phyloP scores from a whole-genome alignment of 2,113 vertebrate species.

The Stercorarius parasiticus region DNA sequence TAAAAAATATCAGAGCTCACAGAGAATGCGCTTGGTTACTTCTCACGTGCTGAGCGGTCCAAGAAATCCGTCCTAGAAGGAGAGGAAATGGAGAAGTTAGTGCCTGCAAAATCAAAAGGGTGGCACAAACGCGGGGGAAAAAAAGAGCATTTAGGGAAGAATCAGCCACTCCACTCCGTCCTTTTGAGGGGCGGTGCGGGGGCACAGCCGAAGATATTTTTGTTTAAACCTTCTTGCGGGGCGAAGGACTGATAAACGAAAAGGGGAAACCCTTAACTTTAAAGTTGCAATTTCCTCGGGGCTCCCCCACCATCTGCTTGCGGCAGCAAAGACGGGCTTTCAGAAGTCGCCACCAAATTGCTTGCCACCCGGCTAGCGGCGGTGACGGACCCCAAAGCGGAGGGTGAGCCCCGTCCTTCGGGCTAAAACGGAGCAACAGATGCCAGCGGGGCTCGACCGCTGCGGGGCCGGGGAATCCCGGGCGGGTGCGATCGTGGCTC shows the following conservation, averaged over 20 bases:
- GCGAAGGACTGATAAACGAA: conserved; percentile 16
- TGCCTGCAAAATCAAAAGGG: conserved; percentile 18
- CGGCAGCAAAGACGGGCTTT: neutral
- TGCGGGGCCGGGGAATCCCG: neutral
- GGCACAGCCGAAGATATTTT: conserved; percentile 18
- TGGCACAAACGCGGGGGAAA: neutral
- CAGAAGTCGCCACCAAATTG: neutral
- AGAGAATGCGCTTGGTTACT: conserved; percentile 14
- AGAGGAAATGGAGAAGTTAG: conserved; percentile 63
- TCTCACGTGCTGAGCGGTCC: conserved; percentile 55
- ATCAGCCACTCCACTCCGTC: neutral
- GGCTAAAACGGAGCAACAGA: neutral
- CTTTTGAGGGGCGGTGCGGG: neutral
- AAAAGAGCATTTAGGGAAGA: neutral
- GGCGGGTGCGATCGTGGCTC: neutral
- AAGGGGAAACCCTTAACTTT: conserved; percentile 9
- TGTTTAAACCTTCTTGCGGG: conserved; percentile 32
- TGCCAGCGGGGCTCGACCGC: neutral
- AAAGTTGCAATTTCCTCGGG: conserved; percentile 30
- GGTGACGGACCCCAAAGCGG: neutral
- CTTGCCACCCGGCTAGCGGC: neutral
- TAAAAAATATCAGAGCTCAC: conserved; percentile 56
- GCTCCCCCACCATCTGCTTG: neutral
- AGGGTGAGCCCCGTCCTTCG: neutral
- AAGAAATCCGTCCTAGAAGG: conserved; percentile 69